These are phyloP conservation scores for Enteromius afrohamiltoni DNA, from an alignment of 2,797 vertebrate genomes.

Conservation along the genomic window DNA sequence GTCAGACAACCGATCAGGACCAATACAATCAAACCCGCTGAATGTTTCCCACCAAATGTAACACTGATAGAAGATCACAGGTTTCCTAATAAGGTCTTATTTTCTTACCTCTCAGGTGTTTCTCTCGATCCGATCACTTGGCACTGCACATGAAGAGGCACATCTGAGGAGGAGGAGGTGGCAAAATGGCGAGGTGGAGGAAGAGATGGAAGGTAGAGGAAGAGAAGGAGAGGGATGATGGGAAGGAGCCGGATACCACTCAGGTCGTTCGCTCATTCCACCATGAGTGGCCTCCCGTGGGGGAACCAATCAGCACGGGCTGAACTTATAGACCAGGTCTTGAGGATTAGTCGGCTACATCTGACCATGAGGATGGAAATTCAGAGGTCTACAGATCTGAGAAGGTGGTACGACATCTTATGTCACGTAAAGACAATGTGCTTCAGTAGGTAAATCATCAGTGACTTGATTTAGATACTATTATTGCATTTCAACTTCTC, in stretches of 20 bases:
- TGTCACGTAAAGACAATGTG: slow-evolving; percentile 11
- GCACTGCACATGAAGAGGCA: slow-evolving; percentile 99
- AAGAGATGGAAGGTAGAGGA: slow-evolving; percentile 57
- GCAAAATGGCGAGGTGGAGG: slow-evolving; percentile 47
- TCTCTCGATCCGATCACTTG: slow-evolving; percentile 98
- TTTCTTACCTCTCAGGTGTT: slow-evolving; percentile 86
- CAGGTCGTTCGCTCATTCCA: slow-evolving; percentile 3
- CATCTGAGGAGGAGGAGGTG: slow-evolving; percentile 79
- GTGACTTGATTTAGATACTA: slow-evolving; percentile 16
- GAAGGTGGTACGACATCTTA: slow-evolving; percentile 2
- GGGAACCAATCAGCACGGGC: slow-evolving; percentile 7
- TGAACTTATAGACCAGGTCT: slow-evolving; percentile 17
- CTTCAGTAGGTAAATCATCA: slow-evolving; percentile 20
- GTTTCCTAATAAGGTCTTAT: neutral
- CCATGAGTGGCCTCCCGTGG: slow-evolving; percentile 2
- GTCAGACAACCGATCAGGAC: neutral
- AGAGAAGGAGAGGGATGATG: slow-evolving; percentile 46
- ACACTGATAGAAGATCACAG: slow-evolving; percentile 1
- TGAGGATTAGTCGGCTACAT: neutral
- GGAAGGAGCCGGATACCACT: slow-evolving; percentile 26
- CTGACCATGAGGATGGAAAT: slow-evolving; percentile 7
- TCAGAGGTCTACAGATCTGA: slow-evolving; percentile 6
- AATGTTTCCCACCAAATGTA: slow-evolving; percentile 59
- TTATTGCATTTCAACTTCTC: neutral
- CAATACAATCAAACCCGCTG: neutral